These are phyloP conservation scores for Melanostigma gelatinosum DNA, from an alignment of 2,113 vertebrate genomes.

Conservation along the genomic window DNA sequence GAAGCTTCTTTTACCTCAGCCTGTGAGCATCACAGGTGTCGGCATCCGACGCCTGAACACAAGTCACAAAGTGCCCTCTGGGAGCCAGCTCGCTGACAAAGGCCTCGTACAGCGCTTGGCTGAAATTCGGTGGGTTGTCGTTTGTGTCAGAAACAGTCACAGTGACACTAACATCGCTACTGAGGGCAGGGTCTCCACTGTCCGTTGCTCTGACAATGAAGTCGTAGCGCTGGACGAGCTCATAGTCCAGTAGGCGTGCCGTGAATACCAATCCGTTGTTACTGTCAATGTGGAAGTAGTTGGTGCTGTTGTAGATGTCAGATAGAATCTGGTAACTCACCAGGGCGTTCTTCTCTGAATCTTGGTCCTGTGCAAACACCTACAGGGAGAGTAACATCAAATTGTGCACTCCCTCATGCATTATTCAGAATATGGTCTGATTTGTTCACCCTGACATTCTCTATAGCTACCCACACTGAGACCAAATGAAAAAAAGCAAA, in stretches of 20 bases:
- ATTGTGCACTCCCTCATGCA: constrained; percentile 32
- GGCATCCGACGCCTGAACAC: constrained; percentile 93
- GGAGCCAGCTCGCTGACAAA: constrained; percentile 95
- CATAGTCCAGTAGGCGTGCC: constrained; percentile 91
- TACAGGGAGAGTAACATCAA: constrained; percentile 44
- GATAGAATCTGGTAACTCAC: constrained; percentile 94
- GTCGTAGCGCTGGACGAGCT: constrained; percentile 86
- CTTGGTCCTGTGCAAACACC: constrained; percentile 90
- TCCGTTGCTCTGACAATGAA: constrained; percentile 91
- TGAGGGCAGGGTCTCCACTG: constrained; percentile 89
- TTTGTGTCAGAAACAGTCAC: constrained; percentile 91
- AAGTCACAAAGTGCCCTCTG: constrained; percentile 95
- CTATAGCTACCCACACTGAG: background rate
- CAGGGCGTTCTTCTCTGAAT: constrained; percentile 89
- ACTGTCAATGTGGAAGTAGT: constrained; percentile 94
- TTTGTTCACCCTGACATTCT: constrained; percentile 31
- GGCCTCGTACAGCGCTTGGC: constrained; percentile 91
- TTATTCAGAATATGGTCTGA: constrained; percentile 51
- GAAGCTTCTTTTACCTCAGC: constrained; percentile 77
- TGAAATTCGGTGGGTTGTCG: constrained; percentile 95
- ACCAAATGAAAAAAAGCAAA: constrained; percentile 36
- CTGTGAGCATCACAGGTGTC: constrained; percentile 91
- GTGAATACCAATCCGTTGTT: constrained; percentile 90
- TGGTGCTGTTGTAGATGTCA: constrained; percentile 91
- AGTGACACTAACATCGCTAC: constrained; percentile 90